phyloP scores from a whole-genome alignment of 92 coral and sea anemone genomes.

The Porites lobata region DNA sequence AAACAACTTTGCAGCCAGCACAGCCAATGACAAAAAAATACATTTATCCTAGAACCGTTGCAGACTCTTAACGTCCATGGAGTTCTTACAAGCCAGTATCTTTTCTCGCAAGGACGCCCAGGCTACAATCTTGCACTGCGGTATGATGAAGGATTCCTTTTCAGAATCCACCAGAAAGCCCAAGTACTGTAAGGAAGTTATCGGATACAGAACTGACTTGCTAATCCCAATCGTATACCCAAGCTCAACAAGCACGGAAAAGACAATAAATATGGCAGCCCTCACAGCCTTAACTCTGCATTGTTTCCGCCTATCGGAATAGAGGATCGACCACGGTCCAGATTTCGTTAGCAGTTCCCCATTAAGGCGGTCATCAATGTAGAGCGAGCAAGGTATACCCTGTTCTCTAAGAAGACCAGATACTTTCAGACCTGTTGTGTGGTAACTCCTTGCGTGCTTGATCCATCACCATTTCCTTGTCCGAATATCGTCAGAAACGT shows the following conservation, averaged over 20 bases:
- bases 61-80: neutral
- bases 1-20: neutral
- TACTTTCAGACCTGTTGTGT: conserved; percentile 26
- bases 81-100: neutral
- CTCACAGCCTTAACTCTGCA: neutral
- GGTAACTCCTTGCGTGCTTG: neutral
- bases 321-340: conserved; percentile 34
- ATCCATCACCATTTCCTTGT: too few relatives aligned
- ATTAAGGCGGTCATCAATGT: conserved; percentile 46
- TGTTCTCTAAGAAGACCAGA: conserved; percentile 4
- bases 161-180: conserved; percentile 41
- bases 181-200: conserved; percentile 1
- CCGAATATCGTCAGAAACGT: too few relatives aligned
- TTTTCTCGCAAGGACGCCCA: conserved; percentile 2
- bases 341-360: conserved; percentile 14
- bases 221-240: conserved; percentile 48
- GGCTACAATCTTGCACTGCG: conserved; percentile 15
- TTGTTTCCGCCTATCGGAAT: too few relatives aligned
- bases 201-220: conserved; percentile 24
- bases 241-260: conserved; percentile 13
- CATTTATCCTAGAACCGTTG: conserved; percentile 1
- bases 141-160: conserved; percentile 32
- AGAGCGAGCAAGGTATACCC: conserved; percentile 36
- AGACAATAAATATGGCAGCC: conserved; percentile 12
- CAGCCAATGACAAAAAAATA: conserved; percentile 3